These are phyloP conservation scores for Monochamus saltuarius DNA, from an alignment of 1,140 invertebrate genomes.

Conservation along the genomic window DNA sequence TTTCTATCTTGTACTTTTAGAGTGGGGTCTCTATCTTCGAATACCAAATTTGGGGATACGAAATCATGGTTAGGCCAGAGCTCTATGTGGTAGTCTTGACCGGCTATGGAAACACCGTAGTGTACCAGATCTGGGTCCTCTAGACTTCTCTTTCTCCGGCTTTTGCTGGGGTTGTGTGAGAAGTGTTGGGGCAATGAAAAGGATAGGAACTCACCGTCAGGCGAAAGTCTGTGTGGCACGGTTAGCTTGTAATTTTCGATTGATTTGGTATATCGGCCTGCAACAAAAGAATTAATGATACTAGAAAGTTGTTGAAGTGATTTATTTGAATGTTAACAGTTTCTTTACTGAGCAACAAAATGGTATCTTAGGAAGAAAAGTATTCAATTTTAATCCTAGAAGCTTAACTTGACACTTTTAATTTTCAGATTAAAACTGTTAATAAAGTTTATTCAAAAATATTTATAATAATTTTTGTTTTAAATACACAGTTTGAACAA, in stretches of 20 bases:
- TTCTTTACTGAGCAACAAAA: too few relatives aligned
- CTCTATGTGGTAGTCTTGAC: conserved; percentile 54
- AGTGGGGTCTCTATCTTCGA: conserved; percentile 54
- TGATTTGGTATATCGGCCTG: conserved; percentile 54
- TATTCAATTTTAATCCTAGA: too few relatives aligned
- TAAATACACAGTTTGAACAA: too few relatives aligned
- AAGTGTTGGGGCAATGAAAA: conserved; percentile 55
- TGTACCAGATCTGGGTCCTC: conserved; percentile 51
- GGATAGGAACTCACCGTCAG: conserved; percentile 53
- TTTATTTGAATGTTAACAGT: too few relatives aligned
- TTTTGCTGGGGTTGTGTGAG: conserved; percentile 45
- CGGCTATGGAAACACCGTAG: conserved; percentile 55
- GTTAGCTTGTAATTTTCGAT: conserved; percentile 53
- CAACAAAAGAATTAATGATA: conserved; percentile 6
- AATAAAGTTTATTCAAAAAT: too few relatives aligned
- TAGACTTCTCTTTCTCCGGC: conserved; percentile 26
- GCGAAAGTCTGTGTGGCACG: conserved; percentile 54
- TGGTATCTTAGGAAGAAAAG: too few relatives aligned
- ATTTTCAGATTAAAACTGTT: too few relatives aligned
- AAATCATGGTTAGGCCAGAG: conserved; percentile 59
- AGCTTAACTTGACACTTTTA: too few relatives aligned
- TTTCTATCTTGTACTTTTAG: conserved; percentile 25
- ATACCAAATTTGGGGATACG: conserved; percentile 58
- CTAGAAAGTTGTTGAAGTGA: too few relatives aligned
- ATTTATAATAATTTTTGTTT: too few relatives aligned